Conservation (phyloP, 2,113 vertebrate genomes). For the Oryzias woworae region DNA sequence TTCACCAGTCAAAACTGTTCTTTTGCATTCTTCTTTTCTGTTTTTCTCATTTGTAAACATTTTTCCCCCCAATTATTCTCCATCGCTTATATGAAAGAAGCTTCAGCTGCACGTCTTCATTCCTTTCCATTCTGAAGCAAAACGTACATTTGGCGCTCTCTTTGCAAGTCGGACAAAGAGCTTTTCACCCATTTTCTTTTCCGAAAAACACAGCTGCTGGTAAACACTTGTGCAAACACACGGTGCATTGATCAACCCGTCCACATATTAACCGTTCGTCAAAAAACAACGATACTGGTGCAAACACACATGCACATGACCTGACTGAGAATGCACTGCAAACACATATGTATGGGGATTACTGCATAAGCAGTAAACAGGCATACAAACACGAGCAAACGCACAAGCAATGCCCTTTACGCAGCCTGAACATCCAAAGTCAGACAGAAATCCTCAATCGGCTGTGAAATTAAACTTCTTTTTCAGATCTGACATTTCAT, state of each 20-base stretch:
- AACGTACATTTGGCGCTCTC: conserved; percentile 37
- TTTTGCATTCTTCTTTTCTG: conserved; percentile 20
- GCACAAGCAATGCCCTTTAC: conserved; percentile 26
- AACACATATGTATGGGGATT: not conserved
- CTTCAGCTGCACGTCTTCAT: conserved; percentile 49
- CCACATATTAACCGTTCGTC: conserved; percentile 41
- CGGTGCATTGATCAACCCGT: conserved; percentile 8
- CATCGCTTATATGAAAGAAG: conserved; percentile 30
- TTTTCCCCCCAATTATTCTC: conserved; percentile 10
- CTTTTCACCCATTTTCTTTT: conserved; percentile 49
- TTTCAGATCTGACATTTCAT: conserved; percentile 50
- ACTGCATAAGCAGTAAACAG: not conserved
- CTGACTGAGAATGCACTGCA: conserved; percentile 7
- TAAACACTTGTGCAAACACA: conserved; percentile 28
- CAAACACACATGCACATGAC: conserved; percentile 13
- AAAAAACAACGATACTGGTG: conserved; percentile 1
- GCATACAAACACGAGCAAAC: conserved; percentile 1
- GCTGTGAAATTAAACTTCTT: conserved; percentile 72
- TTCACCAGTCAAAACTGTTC: conserved; percentile 17
- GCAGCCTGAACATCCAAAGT: conserved; percentile 26
- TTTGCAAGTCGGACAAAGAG: conserved; percentile 54
- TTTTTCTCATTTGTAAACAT: conserved; percentile 46
- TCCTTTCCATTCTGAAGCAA: conserved; percentile 26
- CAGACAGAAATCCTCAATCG: conserved; percentile 62
- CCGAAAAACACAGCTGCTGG: conserved; percentile 71